Evolutionary conservation across 2,113 vertebrate species (phyloP).

Genomic region (Chlorodrepanis virens): DNA sequence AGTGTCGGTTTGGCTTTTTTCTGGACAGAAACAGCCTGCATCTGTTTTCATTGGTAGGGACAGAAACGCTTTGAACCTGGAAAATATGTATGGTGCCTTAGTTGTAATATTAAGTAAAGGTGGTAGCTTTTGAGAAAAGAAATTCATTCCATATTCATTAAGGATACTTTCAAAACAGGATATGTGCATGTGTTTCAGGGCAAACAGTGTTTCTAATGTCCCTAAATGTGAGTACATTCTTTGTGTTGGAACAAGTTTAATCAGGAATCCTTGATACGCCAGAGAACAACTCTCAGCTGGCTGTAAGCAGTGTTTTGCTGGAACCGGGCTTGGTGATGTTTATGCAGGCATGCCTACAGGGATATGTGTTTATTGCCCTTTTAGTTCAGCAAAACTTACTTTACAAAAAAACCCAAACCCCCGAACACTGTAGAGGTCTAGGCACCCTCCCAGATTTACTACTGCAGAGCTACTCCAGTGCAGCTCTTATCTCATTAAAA

Average conservation of each 20-base stretch:
- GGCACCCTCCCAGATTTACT: not conserved
- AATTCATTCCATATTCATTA: not conserved
- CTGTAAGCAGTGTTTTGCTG: not conserved
- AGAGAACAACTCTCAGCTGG: not conserved
- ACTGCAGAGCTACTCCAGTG: not conserved
- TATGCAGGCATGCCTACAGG: not conserved
- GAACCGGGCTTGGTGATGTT: not conserved
- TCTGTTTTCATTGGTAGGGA: not conserved
- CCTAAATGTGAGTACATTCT: not conserved
- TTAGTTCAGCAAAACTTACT: not conserved
- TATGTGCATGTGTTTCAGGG: not conserved
- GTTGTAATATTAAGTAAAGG: not conserved
- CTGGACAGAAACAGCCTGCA: not conserved
- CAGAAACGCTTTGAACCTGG: not conserved
- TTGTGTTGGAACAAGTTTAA: constrained; percentile 14
- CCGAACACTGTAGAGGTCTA: not conserved
- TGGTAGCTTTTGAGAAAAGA: not conserved
- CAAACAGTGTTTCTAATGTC: not conserved
- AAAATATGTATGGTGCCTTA: not conserved
- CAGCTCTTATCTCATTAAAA: constrained; percentile 27
- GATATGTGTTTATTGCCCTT: not conserved
- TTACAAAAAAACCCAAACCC: not conserved
- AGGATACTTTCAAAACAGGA: not conserved
- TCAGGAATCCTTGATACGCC: not conserved
- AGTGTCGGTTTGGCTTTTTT: not conserved